Percentiles rank a stretch among this genome's conserved stretches.
phyloP scores from a whole-genome alignment of 2,113 vertebrate species.

The Butastur rufipennis region DNA sequence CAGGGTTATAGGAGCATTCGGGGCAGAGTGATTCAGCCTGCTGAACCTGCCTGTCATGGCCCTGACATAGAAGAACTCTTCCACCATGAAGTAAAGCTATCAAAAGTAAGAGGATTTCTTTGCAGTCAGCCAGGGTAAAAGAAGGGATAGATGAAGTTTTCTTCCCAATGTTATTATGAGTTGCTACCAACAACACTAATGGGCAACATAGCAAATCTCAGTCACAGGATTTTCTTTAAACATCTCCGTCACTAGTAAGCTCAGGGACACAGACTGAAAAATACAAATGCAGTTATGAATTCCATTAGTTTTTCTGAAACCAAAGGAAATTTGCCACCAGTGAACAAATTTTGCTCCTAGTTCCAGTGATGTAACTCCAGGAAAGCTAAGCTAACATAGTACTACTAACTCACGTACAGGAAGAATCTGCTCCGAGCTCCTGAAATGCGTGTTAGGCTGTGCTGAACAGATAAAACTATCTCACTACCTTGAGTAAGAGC shows the following conservation, averaged over 20 bases:
- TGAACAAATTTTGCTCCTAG: neutral
- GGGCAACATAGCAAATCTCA: neutral
- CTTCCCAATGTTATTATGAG: neutral
- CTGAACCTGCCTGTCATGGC: neutral
- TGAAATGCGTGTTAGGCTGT: neutral
- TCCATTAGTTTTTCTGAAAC: constrained; percentile 14
- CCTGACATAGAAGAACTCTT: neutral
- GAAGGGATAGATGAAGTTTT: neutral
- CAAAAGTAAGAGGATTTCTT: neutral
- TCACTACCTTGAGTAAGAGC: neutral
- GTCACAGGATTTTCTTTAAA: neutral
- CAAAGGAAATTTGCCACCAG: constrained; percentile 1
- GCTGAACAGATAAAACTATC: neutral
- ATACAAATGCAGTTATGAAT: neutral
- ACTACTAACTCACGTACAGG: neutral
- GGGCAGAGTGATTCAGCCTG: neutral
- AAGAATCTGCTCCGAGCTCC: neutral
- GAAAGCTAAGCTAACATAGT: neutral
- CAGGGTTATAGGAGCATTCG: neutral
- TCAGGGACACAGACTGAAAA: neutral
- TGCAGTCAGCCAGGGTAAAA: neutral
- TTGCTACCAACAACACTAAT: neutral
- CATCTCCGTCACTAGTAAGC: neutral
- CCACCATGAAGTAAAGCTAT: neutral
- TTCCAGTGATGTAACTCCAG: neutral